A percentile compares a stretch with the other conserved stretches of the same genome.
Evolutionary conservation across 2,797 vertebrate species (phyloP).

Genomic region (Xiphophorus birchmanni): DNA sequence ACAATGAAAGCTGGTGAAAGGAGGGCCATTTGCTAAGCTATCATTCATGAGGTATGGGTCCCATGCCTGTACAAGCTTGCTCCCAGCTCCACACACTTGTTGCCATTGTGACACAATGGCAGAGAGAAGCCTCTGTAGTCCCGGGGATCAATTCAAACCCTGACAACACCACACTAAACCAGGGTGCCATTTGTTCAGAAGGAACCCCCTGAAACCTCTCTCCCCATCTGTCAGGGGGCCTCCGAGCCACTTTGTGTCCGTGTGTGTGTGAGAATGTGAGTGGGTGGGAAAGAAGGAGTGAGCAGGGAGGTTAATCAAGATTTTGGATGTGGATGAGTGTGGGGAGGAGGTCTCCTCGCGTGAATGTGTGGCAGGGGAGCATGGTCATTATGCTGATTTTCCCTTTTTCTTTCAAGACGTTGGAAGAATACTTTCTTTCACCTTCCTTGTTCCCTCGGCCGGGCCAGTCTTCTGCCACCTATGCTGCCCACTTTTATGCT

Average conservation of each 20-base stretch:
- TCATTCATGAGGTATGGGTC: conserved; percentile 85
- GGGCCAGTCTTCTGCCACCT: conserved; percentile 81
- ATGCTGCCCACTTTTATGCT: conserved; percentile 86
- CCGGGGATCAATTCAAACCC: conserved; percentile 85
- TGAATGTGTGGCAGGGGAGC: conserved; percentile 83
- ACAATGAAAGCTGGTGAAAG: conserved; percentile 81
- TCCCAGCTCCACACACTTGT: conserved; percentile 86
- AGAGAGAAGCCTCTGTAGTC: conserved; percentile 84
- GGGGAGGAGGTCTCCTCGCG: conserved; percentile 71
- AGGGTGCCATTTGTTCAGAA: conserved; percentile 82
- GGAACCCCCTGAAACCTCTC: conserved; percentile 77
- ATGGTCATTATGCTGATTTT: conserved; percentile 88
- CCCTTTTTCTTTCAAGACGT: conserved; percentile 82
- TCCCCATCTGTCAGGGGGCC: conserved; percentile 90
- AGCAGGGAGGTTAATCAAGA: conserved; percentile 84
- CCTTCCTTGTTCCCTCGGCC: conserved; percentile 71
- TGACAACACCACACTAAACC: conserved; percentile 86
- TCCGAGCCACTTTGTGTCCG: conserved; percentile 81
- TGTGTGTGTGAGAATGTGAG: conserved; percentile 79
- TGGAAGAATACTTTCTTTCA: conserved; percentile 84
- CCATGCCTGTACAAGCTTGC: conserved; percentile 87
- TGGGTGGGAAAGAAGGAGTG: conserved; percentile 80
- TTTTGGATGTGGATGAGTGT: conserved; percentile 79
- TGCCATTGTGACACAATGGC: conserved; percentile 85
- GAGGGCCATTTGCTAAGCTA: conserved; percentile 84